Evolutionary conservation across 2,113 vertebrate genomes (phyloP).

Genomic region (Elgaria multicarinata): DNA sequence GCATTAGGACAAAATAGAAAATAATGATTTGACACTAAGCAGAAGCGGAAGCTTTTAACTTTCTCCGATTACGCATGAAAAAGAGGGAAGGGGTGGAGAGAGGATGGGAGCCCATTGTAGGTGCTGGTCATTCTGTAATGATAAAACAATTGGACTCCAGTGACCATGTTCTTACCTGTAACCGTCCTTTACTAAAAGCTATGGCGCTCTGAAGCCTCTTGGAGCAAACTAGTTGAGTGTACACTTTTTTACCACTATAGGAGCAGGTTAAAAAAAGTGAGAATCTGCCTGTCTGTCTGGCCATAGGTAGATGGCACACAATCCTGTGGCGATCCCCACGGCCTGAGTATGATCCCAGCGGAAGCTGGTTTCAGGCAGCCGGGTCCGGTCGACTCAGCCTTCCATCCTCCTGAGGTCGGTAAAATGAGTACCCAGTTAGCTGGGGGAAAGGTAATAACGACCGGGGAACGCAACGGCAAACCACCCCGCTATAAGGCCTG

Average conservation of each 20-base stretch:
- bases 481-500: too few relatives aligned
- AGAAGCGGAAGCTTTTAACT: neutral
- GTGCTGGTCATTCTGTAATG: neutral
- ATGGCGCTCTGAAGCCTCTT: neutral
- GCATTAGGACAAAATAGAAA: neutral
- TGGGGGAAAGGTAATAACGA: too few relatives aligned
- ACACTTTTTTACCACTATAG: neutral
- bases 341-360: too few relatives aligned
- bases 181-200: neutral
- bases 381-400: too few relatives aligned
- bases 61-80: neutral
- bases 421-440: too few relatives aligned
- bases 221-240: neutral
- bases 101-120: neutral
- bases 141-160: too few relatives aligned
- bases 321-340: too few relatives aligned
- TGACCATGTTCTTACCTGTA: neutral
- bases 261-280: neutral
- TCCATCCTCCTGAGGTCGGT: too few relatives aligned
- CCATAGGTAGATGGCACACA: too few relatives aligned
- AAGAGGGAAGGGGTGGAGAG: neutral
- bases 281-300: neutral
- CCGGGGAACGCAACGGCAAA: too few relatives aligned
- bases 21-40: neutral
- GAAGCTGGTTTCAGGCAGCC: too few relatives aligned